Conservation (phyloP, 2,888 invertebrate genomes). For the Caenorhabditis sp. region DNA sequence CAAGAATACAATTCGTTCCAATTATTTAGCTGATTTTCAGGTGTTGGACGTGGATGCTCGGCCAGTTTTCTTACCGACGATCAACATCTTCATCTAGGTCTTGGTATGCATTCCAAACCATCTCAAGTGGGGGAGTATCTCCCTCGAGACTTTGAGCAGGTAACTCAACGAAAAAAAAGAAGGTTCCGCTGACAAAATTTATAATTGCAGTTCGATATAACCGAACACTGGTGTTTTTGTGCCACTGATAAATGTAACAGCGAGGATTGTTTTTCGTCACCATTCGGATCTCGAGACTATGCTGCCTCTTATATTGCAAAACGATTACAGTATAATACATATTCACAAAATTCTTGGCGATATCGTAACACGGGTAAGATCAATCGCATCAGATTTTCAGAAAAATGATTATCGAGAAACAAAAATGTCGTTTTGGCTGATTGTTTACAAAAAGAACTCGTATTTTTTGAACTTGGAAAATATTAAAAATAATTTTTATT, state of each 20-base stretch:
- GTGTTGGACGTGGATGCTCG: constrained; percentile 63
- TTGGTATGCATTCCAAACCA: constrained; percentile 56
- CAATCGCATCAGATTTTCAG: too few species aligned
- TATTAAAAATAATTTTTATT: too few species aligned
- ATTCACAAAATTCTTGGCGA: constrained; percentile 31
- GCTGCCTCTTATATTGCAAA: constrained; percentile 49
- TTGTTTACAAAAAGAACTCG: too few species aligned
- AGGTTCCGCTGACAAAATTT: not conserved
- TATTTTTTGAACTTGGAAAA: too few species aligned
- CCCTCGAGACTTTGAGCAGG: constrained; percentile 63
- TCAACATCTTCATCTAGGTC: constrained; percentile 59
- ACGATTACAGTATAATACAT: constrained; percentile 38
- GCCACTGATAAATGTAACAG: constrained; percentile 62
- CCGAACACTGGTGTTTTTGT: constrained; percentile 68
- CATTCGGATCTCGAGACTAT: constrained; percentile 48
- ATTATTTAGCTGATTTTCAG: constrained; percentile 16
- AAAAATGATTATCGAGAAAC: too few species aligned
- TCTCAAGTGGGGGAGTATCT: constrained; percentile 60
- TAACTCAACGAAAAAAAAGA: too few species aligned
- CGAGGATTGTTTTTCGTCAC: constrained; percentile 43
- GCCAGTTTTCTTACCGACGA: constrained; percentile 62
- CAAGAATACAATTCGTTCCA: too few species aligned
- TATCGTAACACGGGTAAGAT: constrained; percentile 43
- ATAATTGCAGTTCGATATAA: constrained; percentile 56
- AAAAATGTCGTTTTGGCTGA: too few species aligned